Conservation (phyloP, 1,140 invertebrate genomes). For the Brachionus calyciflorus region DNA sequence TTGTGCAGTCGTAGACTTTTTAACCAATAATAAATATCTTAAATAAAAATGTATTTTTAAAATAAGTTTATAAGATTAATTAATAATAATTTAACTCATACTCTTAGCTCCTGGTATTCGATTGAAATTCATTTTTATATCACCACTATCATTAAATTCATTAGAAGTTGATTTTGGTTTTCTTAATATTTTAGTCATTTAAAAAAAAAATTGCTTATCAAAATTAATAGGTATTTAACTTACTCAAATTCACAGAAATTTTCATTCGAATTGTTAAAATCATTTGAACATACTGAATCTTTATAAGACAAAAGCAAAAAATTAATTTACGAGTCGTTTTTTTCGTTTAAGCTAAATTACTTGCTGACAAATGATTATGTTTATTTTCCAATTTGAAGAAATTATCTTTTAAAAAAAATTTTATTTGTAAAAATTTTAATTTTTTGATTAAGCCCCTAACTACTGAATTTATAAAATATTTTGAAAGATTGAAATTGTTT, state of each 20-base stretch:
- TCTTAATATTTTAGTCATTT: not conserved
- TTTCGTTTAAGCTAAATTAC: not conserved
- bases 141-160: not conserved
- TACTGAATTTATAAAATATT: no score
- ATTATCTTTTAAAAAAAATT: not conserved
- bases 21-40: constrained; percentile 8
- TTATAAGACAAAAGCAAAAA: not conserved
- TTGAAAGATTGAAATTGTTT: no score
- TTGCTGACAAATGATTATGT: constrained; percentile 10
- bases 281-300: not conserved
- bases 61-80: not conserved
- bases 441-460: not conserved
- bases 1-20: constrained; percentile 28
- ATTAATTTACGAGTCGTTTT: not conserved
- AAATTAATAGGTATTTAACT: no score
- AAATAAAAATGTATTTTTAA: not conserved
- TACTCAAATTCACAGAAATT: not conserved
- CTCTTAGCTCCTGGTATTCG: not conserved
- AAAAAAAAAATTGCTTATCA: no score
- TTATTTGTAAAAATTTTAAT: not conserved
- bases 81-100: not conserved
- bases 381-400: constrained; percentile 7
- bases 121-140: not conserved
- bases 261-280: not conserved
- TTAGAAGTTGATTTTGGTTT: not conserved